A percentile compares a stretch with the other conserved stretches of the same genome.
Conservation (phyloP, 2,888 invertebrate species). For the Acleris sparsana region DNA sequence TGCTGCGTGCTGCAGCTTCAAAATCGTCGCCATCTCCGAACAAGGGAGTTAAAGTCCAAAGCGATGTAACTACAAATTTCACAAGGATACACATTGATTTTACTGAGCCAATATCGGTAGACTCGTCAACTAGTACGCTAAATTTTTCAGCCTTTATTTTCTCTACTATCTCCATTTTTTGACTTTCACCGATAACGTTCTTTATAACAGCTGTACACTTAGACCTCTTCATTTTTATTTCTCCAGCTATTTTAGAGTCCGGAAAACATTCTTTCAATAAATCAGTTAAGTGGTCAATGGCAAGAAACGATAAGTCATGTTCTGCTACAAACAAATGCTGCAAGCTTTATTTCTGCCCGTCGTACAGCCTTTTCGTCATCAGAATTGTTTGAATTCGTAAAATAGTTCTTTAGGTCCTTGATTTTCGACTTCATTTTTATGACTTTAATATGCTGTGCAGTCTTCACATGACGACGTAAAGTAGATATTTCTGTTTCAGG, state of each 20-base stretch:
- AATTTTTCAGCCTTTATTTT: slow-evolving; percentile 13
- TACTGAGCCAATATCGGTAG: slow-evolving; percentile 17
- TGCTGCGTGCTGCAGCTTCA: slow-evolving; percentile 20
- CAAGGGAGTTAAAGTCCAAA: slow-evolving; percentile 22
- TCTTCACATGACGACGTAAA: too few species aligned
- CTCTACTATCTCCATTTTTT: slow-evolving; percentile 3
- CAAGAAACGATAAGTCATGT: slow-evolving; percentile 26
- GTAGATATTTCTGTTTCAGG: too few species aligned
- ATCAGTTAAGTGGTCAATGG: slow-evolving; percentile 25
- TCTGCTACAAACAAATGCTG: slow-evolving; percentile 26
- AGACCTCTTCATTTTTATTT: slow-evolving; percentile 9
- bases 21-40: slow-evolving; percentile 20
- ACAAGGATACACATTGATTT: slow-evolving; percentile 22
- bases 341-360: slow-evolving; percentile 24
- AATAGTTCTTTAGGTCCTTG: too few species aligned
- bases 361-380: neutral
- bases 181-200: slow-evolving; percentile 17
- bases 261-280: slow-evolving; percentile 26
- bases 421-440: too few species aligned
- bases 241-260: slow-evolving; percentile 14
- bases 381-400: slow-evolving; percentile 2
- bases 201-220: slow-evolving; percentile 2
- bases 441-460: too few species aligned
- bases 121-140: slow-evolving; percentile 16
- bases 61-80: slow-evolving; percentile 16